phyloP scores from a whole-genome alignment of 2,797 vertebrate species.

The Eulemur rubriventer region DNA sequence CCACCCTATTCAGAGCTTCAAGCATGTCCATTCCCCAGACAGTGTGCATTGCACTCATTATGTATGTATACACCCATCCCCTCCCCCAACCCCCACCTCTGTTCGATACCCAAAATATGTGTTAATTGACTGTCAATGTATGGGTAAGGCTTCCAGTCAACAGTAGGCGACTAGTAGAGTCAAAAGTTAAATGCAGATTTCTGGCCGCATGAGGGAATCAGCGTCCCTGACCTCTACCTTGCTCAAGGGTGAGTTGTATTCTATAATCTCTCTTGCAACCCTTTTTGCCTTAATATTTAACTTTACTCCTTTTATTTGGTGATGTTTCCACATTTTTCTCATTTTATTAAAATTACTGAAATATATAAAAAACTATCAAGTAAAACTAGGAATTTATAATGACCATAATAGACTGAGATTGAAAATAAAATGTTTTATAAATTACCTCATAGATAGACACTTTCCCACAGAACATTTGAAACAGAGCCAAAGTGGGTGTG shows the following conservation, averaged over 20 bases:
- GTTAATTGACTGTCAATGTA: not conserved
- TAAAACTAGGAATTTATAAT: not conserved
- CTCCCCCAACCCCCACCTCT: no score
- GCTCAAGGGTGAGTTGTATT: not conserved
- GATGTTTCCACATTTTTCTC: not conserved
- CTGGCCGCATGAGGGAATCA: not conserved
- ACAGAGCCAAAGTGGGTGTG: not conserved
- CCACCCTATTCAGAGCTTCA: no score
- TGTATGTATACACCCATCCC: no score
- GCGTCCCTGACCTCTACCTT: not conserved
- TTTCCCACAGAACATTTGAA: not conserved
- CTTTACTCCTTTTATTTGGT: not conserved
- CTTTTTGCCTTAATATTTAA: not conserved
- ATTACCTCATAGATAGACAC: not conserved
- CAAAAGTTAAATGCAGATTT: not conserved
- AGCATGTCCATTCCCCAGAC: no score
- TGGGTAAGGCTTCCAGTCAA: not conserved
- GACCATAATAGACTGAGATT: not conserved
- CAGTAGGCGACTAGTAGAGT: not conserved
- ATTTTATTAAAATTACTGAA: constrained; percentile 8
- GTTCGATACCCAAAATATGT: no score
- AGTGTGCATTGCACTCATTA: no score
- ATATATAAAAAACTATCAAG: not conserved
- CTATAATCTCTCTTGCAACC: not conserved
- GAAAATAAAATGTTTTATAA: constrained; percentile 34